A percentile compares a stretch with the other conserved stretches of the same genome.
Evolutionary conservation across 1,140 invertebrate species (phyloP).

Genomic region (Pachyrhynchus sulphureomaculatus): DNA sequence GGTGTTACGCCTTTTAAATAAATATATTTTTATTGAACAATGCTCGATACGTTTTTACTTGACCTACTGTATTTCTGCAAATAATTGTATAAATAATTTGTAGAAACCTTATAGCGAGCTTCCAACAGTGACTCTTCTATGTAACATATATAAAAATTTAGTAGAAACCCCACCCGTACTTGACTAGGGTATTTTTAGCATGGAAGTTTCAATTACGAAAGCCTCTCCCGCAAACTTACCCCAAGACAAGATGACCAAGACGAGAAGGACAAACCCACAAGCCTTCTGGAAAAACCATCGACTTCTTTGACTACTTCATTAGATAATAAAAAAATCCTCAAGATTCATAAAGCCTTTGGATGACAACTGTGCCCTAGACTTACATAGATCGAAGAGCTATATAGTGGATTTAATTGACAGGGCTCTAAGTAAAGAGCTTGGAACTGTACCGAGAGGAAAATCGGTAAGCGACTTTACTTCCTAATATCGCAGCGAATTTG

Average conservation of each 20-base stretch:
- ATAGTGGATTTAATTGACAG: constrained; percentile 53
- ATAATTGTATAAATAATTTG: too few relatives aligned
- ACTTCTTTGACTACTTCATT: not conserved
- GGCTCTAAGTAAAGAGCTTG: constrained; percentile 49
- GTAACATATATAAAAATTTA: too few relatives aligned
- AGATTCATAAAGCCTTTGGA: constrained; percentile 22
- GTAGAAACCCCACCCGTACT: too few relatives aligned
- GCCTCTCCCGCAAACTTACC: constrained; percentile 1
- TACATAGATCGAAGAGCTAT: constrained; percentile 52
- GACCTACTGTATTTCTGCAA: too few relatives aligned
- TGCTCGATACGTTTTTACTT: too few relatives aligned
- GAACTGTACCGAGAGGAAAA: constrained; percentile 37
- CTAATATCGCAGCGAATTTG: not conserved
- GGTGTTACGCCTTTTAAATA: too few relatives aligned
- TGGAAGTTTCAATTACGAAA: constrained; percentile 32
- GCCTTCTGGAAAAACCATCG: not conserved
- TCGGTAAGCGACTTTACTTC: too few relatives aligned
- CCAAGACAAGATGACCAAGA: not conserved
- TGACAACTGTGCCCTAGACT: constrained; percentile 44
- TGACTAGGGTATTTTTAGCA: not conserved
- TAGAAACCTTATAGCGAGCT: too few relatives aligned
- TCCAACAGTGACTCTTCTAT: too few relatives aligned
- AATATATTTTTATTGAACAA: too few relatives aligned
- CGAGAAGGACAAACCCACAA: not conserved
- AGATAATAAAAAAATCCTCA: not conserved